Evolutionary conservation across 2,888 invertebrate genomes (phyloP).

Genomic region (Dasysyrphus albostriatus): DNA sequence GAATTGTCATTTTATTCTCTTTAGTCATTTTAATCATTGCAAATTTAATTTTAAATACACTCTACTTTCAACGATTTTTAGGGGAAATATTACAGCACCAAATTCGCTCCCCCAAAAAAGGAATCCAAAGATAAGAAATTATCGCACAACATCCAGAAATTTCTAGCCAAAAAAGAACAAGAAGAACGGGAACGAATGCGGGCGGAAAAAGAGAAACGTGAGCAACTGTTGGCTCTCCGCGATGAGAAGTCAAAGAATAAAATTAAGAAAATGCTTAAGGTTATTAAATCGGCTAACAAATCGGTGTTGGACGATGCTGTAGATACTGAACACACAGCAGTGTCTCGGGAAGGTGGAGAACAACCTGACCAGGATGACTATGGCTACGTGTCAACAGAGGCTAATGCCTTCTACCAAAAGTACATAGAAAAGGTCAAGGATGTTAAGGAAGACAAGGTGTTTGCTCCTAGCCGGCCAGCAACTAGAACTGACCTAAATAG

Average conservation of each 20-base stretch:
- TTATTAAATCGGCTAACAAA: constrained; percentile 95
- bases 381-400: constrained; percentile 94
- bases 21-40: background rate
- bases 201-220: constrained; percentile 87
- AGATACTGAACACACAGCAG: constrained; percentile 90
- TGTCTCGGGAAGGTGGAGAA: constrained; percentile 89
- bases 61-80: constrained; percentile 76
- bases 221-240: constrained; percentile 87
- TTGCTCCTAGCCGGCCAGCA: constrained; percentile 85
- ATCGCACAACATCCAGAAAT: constrained; percentile 92
- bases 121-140: constrained; percentile 88
- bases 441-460: constrained; percentile 88
- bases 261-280: constrained; percentile 91
- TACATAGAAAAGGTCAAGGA: constrained; percentile 91
- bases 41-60: background rate
- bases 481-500: constrained; percentile 83
- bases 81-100: constrained; percentile 89
- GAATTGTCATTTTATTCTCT: background rate
- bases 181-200: constrained; percentile 89
- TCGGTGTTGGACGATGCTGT: constrained; percentile 93
- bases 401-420: constrained; percentile 91
- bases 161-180: constrained; percentile 91
- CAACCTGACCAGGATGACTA: constrained; percentile 96
- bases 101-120: constrained; percentile 93
- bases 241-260: constrained; percentile 90